Evolutionary conservation across 2,113 vertebrate species (phyloP), one percentile per base, ranked within the genome.

Genomic region (Lanius ludovicianus): DNA sequence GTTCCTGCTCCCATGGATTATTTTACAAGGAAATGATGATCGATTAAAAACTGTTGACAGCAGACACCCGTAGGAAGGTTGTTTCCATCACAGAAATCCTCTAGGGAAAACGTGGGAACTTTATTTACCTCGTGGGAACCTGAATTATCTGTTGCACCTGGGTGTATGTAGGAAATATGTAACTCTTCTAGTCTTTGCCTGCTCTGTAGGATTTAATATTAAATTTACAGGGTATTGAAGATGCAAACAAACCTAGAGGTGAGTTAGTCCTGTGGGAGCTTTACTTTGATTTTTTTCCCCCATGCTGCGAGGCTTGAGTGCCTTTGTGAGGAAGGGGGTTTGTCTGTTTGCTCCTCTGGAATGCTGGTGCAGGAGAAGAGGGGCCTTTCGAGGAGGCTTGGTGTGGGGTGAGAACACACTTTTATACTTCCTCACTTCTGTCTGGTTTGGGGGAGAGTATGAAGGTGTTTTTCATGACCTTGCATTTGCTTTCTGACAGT

Each of bases 31-130:
- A 81, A 76, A 62, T 33, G 52, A 60, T 41, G 53, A 90, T 90
- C 16, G 13, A 83, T 96, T 95, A 81, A 90, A 97, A 92, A 8
- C 88, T 92, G 86, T 84, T 94, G 96, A 92, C 95, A 93, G 95
- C 68, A 64, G 67, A 62, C 0, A 28, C 65, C 59, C 0, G 2
- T 74, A 87, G 91, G 65, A 96, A 67, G 20, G 10, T 60, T 80
- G 83, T 78, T 88, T 88, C 69, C 60, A 39, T 64, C 44, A 30
- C 52, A 93, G 76, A 75, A 92, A 84, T 87, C 56, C 76, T 84
- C 88, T 42, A 86, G 47, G 85, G 76, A 81, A 93, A 86, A 63
- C 73, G 53, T 0, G 2, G 41, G 14, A 70, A 30, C 39, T 52
- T 39, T 76, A 15, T 76, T 69, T 83, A 57, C 62, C 59, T 84